Evolutionary conservation across 2,113 vertebrate genomes (phyloP).

Genomic region (Petaurus breviceps): DNA sequence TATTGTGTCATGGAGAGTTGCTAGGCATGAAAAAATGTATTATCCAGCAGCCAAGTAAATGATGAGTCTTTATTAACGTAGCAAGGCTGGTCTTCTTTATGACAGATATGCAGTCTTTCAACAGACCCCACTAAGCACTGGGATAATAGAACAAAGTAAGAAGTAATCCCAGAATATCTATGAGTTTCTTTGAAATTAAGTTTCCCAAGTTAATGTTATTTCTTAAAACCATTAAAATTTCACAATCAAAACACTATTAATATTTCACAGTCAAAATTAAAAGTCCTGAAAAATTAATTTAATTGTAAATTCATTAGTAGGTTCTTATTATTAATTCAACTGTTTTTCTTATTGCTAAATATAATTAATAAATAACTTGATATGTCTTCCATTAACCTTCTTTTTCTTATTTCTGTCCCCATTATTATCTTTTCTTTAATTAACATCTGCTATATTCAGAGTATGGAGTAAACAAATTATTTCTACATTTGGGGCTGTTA

Average conservation of each 20-base stretch:
- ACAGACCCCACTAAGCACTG: neutral
- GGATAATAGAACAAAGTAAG: neutral
- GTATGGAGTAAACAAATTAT: neutral
- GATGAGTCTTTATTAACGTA: neutral
- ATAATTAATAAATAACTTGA: constrained; percentile 34
- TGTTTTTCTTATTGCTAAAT: constrained; percentile 39
- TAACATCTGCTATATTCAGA: neutral
- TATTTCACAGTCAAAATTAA: constrained; percentile 48
- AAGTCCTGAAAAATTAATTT: constrained; percentile 40
- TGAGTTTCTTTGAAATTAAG: constrained; percentile 56
- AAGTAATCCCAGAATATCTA: constrained; percentile 57
- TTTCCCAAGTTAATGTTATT: constrained; percentile 51
- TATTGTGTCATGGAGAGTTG: neutral
- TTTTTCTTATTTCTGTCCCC: neutral
- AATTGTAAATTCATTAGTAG: constrained; percentile 47
- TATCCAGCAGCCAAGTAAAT: neutral
- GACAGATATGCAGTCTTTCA: neutral
- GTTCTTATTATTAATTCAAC: constrained; percentile 33
- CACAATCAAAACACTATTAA: constrained; percentile 53
- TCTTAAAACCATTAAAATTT: constrained; percentile 62
- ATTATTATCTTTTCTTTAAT: constrained; percentile 17
- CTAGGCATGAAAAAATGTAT: neutral
- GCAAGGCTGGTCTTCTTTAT: neutral
- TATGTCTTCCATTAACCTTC: neutral
- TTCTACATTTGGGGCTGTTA: neutral